phyloP scores from a whole-genome alignment of 2,797 vertebrate genomes.

The Acrossocheilus wenchowensis region DNA sequence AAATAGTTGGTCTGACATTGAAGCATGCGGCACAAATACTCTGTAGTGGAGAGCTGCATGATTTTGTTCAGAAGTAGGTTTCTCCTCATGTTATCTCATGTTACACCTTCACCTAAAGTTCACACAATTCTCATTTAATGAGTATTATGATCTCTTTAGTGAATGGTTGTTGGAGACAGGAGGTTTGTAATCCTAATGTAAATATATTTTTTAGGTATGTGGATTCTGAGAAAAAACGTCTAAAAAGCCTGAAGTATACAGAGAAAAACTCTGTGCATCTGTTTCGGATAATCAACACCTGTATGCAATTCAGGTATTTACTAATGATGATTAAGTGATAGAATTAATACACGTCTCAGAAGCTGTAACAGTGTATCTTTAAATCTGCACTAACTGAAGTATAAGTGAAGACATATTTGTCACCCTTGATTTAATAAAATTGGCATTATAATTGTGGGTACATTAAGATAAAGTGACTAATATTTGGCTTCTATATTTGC shows the following conservation, averaged over 20 bases:
- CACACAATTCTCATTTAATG: background rate
- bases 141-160: background rate
- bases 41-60: slow-evolving; percentile 66
- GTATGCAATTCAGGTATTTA: slow-evolving; percentile 63
- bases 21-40: slow-evolving; percentile 34
- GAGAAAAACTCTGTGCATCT: slow-evolving; percentile 52
- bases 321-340: background rate
- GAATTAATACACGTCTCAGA: background rate
- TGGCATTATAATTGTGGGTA: background rate
- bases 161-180: background rate
- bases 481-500: background rate
- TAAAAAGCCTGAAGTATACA: slow-evolving; percentile 27
- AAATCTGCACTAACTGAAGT: background rate
- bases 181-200: background rate
- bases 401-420: background rate
- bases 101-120: background rate
- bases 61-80: slow-evolving; percentile 66
- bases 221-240: slow-evolving; percentile 34
- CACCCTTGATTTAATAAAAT: background rate
- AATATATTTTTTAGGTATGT: slow-evolving; percentile 63
- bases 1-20: slow-evolving; percentile 45
- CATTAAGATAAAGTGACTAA: background rate
- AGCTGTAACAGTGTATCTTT: background rate
- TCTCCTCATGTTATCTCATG: background rate
- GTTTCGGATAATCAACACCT: slow-evolving; percentile 67